Base-by-base conservation (phyloP, 1,140 invertebrate genomes). In the Diprion similis region DNA sequence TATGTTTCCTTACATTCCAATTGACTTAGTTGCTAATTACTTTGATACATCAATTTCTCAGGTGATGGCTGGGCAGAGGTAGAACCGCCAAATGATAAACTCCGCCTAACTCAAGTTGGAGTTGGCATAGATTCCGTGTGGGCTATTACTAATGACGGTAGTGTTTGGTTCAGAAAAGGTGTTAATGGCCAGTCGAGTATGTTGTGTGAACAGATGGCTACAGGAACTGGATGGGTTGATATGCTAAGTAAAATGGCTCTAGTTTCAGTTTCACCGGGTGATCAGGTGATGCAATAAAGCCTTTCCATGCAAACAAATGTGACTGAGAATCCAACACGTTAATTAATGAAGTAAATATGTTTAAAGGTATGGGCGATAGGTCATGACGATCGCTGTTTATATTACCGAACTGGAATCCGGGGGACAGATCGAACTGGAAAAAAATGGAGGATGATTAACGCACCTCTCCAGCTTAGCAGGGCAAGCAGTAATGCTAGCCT, bases 141-240 rank as follows among this genome's bases (percentile, higher is more conserved):
- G 97, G 95, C 93, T 75, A 87, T 97, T 9, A 94, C 94, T 68
- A 92, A 94, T 80, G 94, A 96, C 82, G 92, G 93, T 72, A 92
- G 92, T 81, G 94, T 97, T n/a, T 97, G 95, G 95, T 97, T 97
- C 83, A 90, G 95, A 77, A 93, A 95, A 86, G 95, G 96, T 37
- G 91, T 97, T 24, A 92, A 93, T 83, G 92, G 93, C 8, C 92
- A 92, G 80, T 90, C 89, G 74, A 89, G 92, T 46, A 92, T 91
- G 18, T 86, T 91, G 71, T 94, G 92, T 78, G 93, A 94, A 84
- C 90, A 92, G 81, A 85, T 93, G 67, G 92, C 93, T 45, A 92
- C 92, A 79, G 94, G 94, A 4, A 92, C 89, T 84, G 92, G 93
- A 37, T 95, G 95, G 96, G 92, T 93, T 75, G 93, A 95, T 90